Evolutionary conservation across 2,113 vertebrate species (phyloP), one percentile per base, ranked within the genome.

Genomic region (Climacteris rufus): DNA sequence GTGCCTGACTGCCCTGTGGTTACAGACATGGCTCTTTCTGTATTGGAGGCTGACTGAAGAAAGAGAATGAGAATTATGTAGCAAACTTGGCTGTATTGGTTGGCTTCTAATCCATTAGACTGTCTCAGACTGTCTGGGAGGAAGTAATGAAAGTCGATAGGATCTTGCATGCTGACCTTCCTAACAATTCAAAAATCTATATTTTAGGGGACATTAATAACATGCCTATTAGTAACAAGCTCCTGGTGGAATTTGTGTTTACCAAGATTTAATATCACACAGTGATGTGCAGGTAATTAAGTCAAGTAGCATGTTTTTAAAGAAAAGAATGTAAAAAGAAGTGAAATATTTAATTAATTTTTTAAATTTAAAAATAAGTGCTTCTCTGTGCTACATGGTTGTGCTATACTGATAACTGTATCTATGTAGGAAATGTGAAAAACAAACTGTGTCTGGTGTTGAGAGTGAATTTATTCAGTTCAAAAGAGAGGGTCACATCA

Each of bases 181-280:
- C 79, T 83, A 92, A 93, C 77, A 50, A 68, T 70, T 79, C 53
- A 40, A 39, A 97, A 94, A 90, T 89, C 83, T 87, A 25, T 87
- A 76, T 40, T 87, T 78, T 59, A 86, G 70, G 82, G 21, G 15
- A 52, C 27, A 22, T 79, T 37, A 82, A 49, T 85, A 93, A 85
- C 65, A 68, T 54, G 30, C 2, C 11, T 61, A 47, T 91, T 88
- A 87, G 53, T 30, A 66, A 61, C 45, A 75, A 94, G 39, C 10
- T 35, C 23, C 74, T 40, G 7, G 28, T 78, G 39, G 81, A 87
- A 87, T 87, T 64, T 61, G 17, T 57, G 31, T 76, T 91, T 79
- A 59, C 40, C 7, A 68, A 61, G 53, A 49, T 60, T 78, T 72
- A 84, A n/a, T 86, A 65, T 52, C 52, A 45, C n/a, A 37, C 11